Base-by-base conservation (phyloP, 1,140 invertebrate species). In the Bacillus rossius region DNA sequence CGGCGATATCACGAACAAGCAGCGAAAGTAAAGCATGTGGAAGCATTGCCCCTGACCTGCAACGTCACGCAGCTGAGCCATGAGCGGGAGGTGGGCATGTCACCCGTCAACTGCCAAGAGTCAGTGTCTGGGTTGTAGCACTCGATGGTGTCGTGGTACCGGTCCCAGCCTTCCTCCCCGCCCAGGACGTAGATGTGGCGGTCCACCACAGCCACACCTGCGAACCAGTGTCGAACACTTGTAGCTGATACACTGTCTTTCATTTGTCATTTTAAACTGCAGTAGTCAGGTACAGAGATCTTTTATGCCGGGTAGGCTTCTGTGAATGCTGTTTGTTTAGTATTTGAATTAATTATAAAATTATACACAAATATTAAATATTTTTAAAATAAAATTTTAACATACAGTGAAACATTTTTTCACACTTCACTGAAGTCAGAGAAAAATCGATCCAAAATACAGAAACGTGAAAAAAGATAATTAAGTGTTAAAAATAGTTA, bases 151-250 rank as follows among this genome's bases (percentile, higher is more conserved):
- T 73, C 69, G 50, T 69, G 70, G 38, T 72, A 77, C 64, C 76
- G 70, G 59, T 80, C 78, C 77, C 78, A 80, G 2, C 79, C 79
- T 66, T 79, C 78, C 65, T 80, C 79, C 8, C 78, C 79, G 25
- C 78, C 79, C 29, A 77, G 72, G 4, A 79, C 77, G 62, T 75
- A 80, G 47, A 80, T 78, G 60, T 75, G 74, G 5, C 72, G 71
- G 60, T 75, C 71, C 17, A 79, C 67, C 14, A 79, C 73, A 43
- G 76, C 71, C 0, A 78, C 73, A 34, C 77, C 77, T 73, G 43
- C 1, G 43, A 57, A 51, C 10, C 59, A 45, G 20, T 0, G 26
- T n/a, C 37, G 25, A 40, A 58, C 23, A 48, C n/a, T 26, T n/a
- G n/a, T n/a, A n/a, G n/a, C n/a, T n/a, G 14, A 40, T 1, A 58